Conservation (phyloP, 2,113 vertebrate genomes). For the Euleptes europaea region DNA sequence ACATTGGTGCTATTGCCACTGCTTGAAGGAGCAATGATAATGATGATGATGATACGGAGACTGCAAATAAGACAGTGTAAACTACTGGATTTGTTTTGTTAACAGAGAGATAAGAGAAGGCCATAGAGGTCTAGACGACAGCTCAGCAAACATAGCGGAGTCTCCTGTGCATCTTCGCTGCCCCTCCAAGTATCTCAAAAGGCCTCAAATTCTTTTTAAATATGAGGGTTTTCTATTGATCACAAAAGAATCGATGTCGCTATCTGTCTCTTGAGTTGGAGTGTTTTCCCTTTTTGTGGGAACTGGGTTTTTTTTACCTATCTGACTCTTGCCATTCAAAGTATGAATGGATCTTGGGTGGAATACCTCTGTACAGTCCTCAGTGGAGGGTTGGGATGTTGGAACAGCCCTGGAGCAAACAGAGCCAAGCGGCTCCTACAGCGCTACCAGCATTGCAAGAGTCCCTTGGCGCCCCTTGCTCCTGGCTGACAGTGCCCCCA, state of each 20-base stretch:
- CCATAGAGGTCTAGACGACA: neutral
- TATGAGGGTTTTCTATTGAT: neutral
- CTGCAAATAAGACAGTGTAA: constrained; percentile 34
- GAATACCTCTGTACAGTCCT: neutral
- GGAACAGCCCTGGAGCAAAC: no score
- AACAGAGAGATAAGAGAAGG: constrained; percentile 27
- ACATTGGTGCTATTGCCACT: neutral
- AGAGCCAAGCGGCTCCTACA: no score
- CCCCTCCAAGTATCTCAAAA: neutral
- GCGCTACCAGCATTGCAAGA: no score
- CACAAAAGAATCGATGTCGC: neutral
- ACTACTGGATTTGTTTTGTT: constrained; percentile 29
- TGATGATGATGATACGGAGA: neutral
- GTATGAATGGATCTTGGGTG: neutral
- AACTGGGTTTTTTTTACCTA: no score
- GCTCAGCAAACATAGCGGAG: neutral
- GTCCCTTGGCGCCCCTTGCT: no score
- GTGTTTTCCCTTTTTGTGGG: no score
- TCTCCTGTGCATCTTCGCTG: neutral
- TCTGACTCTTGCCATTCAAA: neutral
- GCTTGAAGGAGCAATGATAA: neutral
- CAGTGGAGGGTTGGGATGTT: no score
- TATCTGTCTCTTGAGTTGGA: no score
- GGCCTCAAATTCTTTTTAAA: neutral
- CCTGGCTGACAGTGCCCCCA: no score